Base-by-base conservation (phyloP, 2,113 vertebrate genomes). In the Marmota flaviventris region DNA sequence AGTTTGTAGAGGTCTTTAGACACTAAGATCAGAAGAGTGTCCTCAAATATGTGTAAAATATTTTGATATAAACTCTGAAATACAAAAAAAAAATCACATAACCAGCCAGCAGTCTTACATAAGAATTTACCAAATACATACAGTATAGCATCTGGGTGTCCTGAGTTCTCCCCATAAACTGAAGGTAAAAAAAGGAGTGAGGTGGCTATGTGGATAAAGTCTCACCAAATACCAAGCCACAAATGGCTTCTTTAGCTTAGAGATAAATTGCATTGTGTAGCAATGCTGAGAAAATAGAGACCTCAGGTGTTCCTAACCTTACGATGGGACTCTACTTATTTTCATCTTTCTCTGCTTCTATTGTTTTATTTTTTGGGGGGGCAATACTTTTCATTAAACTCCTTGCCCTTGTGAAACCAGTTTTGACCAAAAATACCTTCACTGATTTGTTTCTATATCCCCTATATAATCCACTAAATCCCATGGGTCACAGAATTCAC, bases 1-100 rank as follows among this genome's bases (percentile, higher is more conserved):
- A 98, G 63, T 75, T 98, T 98, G 91, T 98, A 98, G 93, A 98
- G 42, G 20, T 98, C 98, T 93, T 96, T 95, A 85, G 91, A 92
- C 16, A 98, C 95, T 84, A 98, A 97, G 32, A 92, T 95, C 79
- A 94, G 51, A 92, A 98, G 95, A 51, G 89, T 98, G 17, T 96
- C 79, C 42, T 97, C 97, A 92, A 25, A 98, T 16, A 34, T 11
- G 8, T 79, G 92, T 79, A 98, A 95, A 97, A 87, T 94, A 86
- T 1, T 96, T 69, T 39, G 22, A 22, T 97, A 95, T 77, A 97
- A 86, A 86, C 6, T 63, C 98, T 98, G 94, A 87, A 95, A 97
- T 67, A 97, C 22, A 93, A 87, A 96, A 82, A 42, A 81, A 34
- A 67, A 70, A 22, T 72, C 76, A 1, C 6, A 67, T 32, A 81